Base-by-base conservation (phyloP, 53 echinoderm and acorn worm species). In the Paracentrotus lividus region DNA sequence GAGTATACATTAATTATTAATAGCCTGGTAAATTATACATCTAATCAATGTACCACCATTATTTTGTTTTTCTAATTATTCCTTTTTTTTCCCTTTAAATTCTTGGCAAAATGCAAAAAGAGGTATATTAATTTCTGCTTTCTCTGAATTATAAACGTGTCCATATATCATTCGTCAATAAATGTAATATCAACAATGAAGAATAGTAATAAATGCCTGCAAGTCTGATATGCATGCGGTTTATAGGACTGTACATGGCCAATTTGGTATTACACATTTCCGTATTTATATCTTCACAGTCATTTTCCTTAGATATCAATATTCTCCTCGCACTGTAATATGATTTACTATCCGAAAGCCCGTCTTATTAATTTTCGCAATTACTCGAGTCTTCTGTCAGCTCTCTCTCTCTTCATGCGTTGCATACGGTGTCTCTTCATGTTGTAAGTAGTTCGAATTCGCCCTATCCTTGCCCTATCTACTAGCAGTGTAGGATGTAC, bases 291-390 rank as follows among this genome's bases (percentile, higher is more conserved):
- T 81, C 44, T 81, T 26, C 47, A 20, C 72, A n/a, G n/a, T n/a
- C n/a, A n/a, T 20, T 72, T 15, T 72, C 40, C 72, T 4, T 18
- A 40, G 20, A 47, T 32, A 69, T 90, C 69, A 90, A 72, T 90
- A 72, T 90, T 69, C 45, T 15, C 52, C 49, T 47, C 33, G 51
- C 72, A 40, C 65, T n/a, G 21, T 45, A 34, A 51, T 49, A 27
- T 72, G 90, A 90, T 90, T 90, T 68, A 72, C 90, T 21, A 72
- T 44, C 90, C 49, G 72, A 72, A 90, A 90, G 72, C 90, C 90
- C 12, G 69, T 69, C 69, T 90, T 90, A 90, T 90, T 90, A 90
- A 90, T 90, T 90, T 72, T 90, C 90, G 90, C 90, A 72, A 90
- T 90, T 72, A 72, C 90, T 20, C 52, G 10, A 81, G 45, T 81